Conservation (phyloP, 2,888 invertebrate species). For the Tinea semifulvella region DNA sequence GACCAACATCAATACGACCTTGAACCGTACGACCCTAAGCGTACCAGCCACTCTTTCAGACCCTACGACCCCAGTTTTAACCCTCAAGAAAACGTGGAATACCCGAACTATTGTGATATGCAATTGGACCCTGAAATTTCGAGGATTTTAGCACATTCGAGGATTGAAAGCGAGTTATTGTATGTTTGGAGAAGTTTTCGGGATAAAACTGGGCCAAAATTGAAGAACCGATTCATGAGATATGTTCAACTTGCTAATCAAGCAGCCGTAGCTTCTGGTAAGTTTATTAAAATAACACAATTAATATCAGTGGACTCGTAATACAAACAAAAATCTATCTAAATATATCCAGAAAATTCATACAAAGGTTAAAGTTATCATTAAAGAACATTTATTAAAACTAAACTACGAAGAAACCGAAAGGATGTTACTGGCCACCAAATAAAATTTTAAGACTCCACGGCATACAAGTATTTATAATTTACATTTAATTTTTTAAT, state of each 20-base stretch:
- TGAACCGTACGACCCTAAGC: neutral
- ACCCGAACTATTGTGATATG: conserved; percentile 64
- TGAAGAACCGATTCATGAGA: conserved; percentile 79
- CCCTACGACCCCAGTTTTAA: conserved; percentile 6
- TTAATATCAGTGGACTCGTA: too few relatives aligned
- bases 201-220: conserved; percentile 78
- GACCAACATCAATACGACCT: conserved; percentile 36
- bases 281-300: conserved; percentile 15
- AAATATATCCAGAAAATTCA: too few relatives aligned
- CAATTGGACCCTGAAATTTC: conserved; percentile 71
- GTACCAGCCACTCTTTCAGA: conserved; percentile 18
- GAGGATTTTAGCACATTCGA: conserved; percentile 73
- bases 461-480: too few relatives aligned
- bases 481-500: too few relatives aligned
- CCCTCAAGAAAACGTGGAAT: conserved; percentile 25
- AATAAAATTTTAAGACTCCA: too few relatives aligned
- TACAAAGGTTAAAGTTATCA: too few relatives aligned
- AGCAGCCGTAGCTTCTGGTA: conserved; percentile 79
- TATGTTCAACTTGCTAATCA: conserved; percentile 83
- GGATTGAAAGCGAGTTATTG: conserved; percentile 77
- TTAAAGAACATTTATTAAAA: too few relatives aligned
- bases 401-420: too few relatives aligned
- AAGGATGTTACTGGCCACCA: too few relatives aligned
- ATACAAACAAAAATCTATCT: too few relatives aligned
- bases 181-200: conserved; percentile 86